phyloP scores from a whole-genome alignment of 2,797 vertebrate genomes.

The Prionace glauca region DNA sequence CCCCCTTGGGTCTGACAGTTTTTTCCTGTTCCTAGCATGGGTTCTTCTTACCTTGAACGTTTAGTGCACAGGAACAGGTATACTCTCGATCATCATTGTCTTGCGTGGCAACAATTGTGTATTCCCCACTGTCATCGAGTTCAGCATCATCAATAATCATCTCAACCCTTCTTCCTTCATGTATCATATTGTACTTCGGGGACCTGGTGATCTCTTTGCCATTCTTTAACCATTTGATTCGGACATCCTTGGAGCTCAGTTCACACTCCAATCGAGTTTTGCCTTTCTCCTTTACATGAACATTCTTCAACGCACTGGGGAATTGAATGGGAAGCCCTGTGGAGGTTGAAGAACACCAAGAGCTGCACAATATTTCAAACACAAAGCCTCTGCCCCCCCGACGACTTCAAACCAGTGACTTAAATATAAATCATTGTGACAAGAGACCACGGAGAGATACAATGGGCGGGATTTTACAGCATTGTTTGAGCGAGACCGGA shows the following conservation, averaged over 20 bases:
- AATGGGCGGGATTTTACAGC: too few species aligned
- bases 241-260: conserved; percentile 56
- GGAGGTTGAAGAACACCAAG: not conserved
- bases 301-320: conserved; percentile 55
- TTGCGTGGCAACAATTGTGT: conserved; percentile 49
- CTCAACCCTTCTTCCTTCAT: conserved; percentile 55
- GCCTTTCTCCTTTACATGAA: conserved; percentile 51
- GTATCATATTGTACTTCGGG: conserved; percentile 49
- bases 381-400: not conserved
- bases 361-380: not conserved
- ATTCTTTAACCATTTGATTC: conserved; percentile 54
- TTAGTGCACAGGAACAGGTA: conserved; percentile 49
- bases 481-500: too few species aligned
- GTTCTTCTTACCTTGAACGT: conserved; percentile 50
- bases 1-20: not conserved
- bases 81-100: conserved; percentile 54
- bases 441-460: not conserved
- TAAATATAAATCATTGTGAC: not conserved
- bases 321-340: conserved; percentile 57
- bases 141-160: conserved; percentile 53
- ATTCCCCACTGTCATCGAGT: conserved; percentile 49
- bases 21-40: not conserved
- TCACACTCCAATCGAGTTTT: conserved; percentile 54
- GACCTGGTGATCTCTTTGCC: conserved; percentile 48
- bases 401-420: not conserved